These are phyloP conservation scores for Hyles euphorbiae DNA, from an alignment of 1,140 invertebrate genomes.

Conservation along the genomic window DNA sequence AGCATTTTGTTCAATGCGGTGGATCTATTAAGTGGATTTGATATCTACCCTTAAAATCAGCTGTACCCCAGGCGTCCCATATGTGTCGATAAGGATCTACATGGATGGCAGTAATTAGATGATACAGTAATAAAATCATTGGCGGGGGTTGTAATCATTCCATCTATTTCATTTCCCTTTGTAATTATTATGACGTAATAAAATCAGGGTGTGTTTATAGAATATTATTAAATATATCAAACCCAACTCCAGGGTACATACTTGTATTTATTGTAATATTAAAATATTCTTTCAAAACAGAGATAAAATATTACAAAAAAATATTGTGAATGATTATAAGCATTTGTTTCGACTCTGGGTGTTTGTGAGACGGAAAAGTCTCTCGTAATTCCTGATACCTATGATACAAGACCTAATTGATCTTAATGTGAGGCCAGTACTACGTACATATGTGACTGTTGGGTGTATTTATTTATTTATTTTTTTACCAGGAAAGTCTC, in stretches of 20 bases:
- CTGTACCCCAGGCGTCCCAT: constrained; percentile 21
- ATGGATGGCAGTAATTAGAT: constrained; percentile 48
- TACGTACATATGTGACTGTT: too few species aligned
- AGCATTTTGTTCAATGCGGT: not conserved
- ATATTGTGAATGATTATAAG: too few species aligned
- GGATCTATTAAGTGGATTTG: constrained; percentile 8
- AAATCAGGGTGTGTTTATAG: not conserved
- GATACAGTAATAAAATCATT: constrained; percentile 62
- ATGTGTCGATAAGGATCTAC: constrained; percentile 50
- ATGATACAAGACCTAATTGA: too few species aligned
- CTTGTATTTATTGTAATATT: not conserved
- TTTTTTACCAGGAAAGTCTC: too few species aligned
- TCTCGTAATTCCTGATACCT: too few species aligned
- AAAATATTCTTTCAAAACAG: not conserved
- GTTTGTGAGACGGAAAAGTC: too few species aligned
- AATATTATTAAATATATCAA: not conserved
- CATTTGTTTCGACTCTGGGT: too few species aligned
- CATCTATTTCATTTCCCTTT: constrained; percentile 23
- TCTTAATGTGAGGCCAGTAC: too few species aligned
- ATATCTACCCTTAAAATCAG: constrained; percentile 40
- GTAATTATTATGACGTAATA: not conserved
- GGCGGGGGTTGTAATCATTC: constrained; percentile 33
- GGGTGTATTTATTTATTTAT: too few species aligned
- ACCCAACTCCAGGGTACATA: too few species aligned
- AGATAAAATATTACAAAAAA: too few species aligned